Conservation (phyloP, 2,797 vertebrate species). For the Rhadinocentrus ornatus region DNA sequence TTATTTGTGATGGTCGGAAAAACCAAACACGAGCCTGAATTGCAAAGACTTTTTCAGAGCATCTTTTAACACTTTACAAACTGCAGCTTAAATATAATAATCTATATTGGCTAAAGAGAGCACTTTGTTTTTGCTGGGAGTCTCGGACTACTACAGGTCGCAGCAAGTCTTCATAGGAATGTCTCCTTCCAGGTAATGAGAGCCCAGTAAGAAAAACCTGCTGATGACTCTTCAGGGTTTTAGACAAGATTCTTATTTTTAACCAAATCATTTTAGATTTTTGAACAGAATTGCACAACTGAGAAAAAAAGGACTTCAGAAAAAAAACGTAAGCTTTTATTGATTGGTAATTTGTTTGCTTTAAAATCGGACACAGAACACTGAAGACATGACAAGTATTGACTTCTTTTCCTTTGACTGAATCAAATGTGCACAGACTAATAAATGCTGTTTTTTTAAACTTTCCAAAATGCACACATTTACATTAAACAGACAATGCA, state of each 20-base stretch:
- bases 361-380: slow-evolving; percentile 42
- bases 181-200: slow-evolving; percentile 18
- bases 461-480: slow-evolving; percentile 21
- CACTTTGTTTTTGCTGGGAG: background rate
- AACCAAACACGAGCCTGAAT: background rate
- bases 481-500: slow-evolving; percentile 53
- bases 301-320: slow-evolving; percentile 26
- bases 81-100: background rate
- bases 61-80: background rate
- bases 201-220: background rate
- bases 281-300: background rate
- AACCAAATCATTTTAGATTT: background rate
- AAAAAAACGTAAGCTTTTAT: slow-evolving; percentile 64
- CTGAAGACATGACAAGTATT: slow-evolving; percentile 48
- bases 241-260: background rate
- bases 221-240: background rate
- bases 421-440: slow-evolving; percentile 41
- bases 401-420: slow-evolving; percentile 20
- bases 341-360: slow-evolving; percentile 23
- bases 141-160: slow-evolving; percentile 29
- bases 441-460: slow-evolving; percentile 44
- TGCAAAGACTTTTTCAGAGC: background rate
- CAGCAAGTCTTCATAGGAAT: slow-evolving; percentile 7
- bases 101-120: background rate
- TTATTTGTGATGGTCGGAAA: background rate